phyloP scores from a whole-genome alignment of 2,888 invertebrate species.

The Oscheius onirici region DNA sequence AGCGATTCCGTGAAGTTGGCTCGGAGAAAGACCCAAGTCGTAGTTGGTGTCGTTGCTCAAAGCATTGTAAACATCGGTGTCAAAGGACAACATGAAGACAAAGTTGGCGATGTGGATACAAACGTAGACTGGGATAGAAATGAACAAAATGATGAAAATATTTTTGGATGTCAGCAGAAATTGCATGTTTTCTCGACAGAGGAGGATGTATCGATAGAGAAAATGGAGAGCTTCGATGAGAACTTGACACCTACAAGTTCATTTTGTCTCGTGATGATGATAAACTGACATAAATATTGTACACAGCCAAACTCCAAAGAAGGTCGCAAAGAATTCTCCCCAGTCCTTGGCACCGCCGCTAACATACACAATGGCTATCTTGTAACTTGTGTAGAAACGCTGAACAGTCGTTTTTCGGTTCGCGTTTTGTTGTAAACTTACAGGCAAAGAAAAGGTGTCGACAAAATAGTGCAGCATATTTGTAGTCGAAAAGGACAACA shows the following conservation, averaged over 20 bases:
- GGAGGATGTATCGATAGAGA: background rate
- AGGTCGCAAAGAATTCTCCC: background rate
- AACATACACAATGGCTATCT: background rate
- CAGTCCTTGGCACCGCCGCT: background rate
- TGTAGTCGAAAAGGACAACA: background rate
- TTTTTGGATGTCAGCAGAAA: background rate
- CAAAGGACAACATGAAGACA: constrained; percentile 1
- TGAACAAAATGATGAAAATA: background rate
- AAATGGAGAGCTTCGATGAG: constrained; percentile 1
- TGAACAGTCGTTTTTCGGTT: background rate
- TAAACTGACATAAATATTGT: background rate
- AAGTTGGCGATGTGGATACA: background rate
- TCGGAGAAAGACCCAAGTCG: background rate
- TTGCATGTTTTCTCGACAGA: background rate
- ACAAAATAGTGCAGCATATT: background rate
- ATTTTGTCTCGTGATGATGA: background rate
- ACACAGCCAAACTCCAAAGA: constrained; percentile 3
- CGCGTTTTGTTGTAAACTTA: background rate
- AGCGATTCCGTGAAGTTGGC: constrained; percentile 2
- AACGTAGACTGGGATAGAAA: background rate
- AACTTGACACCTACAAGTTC: background rate
- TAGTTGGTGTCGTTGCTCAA: background rate
- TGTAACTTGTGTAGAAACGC: background rate
- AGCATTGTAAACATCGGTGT: background rate
- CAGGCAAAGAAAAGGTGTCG: background rate